Conservation (phyloP, 2,888 invertebrate species). For the Lasioglossum villosulum region DNA sequence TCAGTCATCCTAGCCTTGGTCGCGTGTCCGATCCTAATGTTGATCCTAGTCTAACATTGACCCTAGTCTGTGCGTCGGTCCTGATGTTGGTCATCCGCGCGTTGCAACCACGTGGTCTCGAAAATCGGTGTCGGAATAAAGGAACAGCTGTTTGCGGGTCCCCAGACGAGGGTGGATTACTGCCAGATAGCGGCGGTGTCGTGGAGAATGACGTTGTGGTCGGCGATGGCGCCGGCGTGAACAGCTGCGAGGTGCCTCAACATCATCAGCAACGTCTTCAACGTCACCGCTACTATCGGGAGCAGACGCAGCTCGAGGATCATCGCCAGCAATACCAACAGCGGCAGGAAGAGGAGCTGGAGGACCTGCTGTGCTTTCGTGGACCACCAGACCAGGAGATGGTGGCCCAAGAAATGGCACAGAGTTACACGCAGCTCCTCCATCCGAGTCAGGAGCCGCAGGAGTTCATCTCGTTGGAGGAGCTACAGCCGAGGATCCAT, state of each 20-base stretch:
- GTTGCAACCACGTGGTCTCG: slow-evolving; percentile 44
- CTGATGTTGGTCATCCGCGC: slow-evolving; percentile 30
- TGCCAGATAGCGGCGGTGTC: slow-evolving; percentile 72
- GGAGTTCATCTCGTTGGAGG: slow-evolving; percentile 79
- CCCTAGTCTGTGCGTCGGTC: background rate
- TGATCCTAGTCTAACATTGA: background rate
- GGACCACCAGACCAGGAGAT: slow-evolving; percentile 70
- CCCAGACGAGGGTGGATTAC: slow-evolving; percentile 74
- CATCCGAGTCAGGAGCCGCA: slow-evolving; percentile 78
- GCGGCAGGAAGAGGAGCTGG: slow-evolving; percentile 60
- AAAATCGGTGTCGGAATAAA: slow-evolving; percentile 16
- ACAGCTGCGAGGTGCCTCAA: slow-evolving; percentile 43
- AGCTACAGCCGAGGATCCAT: slow-evolving; percentile 74
- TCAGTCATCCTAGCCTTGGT: background rate
- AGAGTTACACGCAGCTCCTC: slow-evolving; percentile 80
- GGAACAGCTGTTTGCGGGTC: slow-evolving; percentile 35
- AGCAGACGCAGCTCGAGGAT: slow-evolving; percentile 47
- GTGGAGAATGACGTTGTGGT: slow-evolving; percentile 67
- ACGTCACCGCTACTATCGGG: slow-evolving; percentile 50
- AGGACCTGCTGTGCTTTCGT: slow-evolving; percentile 69
- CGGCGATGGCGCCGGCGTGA: slow-evolving; percentile 68
- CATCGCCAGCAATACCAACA: slow-evolving; percentile 56
- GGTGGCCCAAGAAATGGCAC: slow-evolving; percentile 81
- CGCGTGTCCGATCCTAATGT: background rate
- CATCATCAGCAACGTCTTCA: slow-evolving; percentile 53